Evolutionary conservation across 2,888 invertebrate species (phyloP).

Genomic region (Oscheius sp.): DNA sequence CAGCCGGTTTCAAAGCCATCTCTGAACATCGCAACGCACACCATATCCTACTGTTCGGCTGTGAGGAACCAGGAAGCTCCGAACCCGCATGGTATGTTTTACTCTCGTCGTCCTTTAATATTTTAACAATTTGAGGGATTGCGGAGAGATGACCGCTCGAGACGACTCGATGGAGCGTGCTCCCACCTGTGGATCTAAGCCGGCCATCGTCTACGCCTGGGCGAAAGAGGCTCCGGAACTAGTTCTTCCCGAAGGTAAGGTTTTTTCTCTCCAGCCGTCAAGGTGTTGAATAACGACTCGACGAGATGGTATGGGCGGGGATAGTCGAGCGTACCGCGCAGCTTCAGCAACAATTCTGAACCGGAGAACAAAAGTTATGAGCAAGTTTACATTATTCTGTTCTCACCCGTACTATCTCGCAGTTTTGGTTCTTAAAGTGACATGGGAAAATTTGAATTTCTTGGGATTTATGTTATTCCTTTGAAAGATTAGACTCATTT

Average conservation of each 20-base stretch:
- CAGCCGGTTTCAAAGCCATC: conserved; percentile 91
- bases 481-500: no score
- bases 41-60: conserved; percentile 92
- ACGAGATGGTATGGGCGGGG: no score
- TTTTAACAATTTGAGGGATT: conserved; percentile 79
- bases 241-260: conserved; percentile 81
- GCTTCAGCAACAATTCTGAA: no score
- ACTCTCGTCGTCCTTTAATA: background rate
- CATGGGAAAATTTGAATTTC: no score
- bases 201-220: conserved; percentile 87
- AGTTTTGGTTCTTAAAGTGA: no score
- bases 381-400: no score
- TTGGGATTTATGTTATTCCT: no score
- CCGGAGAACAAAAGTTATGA: no score
- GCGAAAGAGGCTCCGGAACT: conserved; percentile 89
- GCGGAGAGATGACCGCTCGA: conserved; percentile 87
- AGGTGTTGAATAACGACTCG: no score
- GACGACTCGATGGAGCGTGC: conserved; percentile 75
- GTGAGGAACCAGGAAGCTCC: conserved; percentile 83
- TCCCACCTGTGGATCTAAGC: conserved; percentile 82
- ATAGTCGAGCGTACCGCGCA: no score
- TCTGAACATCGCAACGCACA: conserved; percentile 90
- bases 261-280: background rate
- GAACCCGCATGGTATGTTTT: conserved; percentile 82
- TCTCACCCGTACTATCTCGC: no score